Evolutionary conservation across 2,797 vertebrate genomes (phyloP).

Genomic region (Fistularia commersonii): DNA sequence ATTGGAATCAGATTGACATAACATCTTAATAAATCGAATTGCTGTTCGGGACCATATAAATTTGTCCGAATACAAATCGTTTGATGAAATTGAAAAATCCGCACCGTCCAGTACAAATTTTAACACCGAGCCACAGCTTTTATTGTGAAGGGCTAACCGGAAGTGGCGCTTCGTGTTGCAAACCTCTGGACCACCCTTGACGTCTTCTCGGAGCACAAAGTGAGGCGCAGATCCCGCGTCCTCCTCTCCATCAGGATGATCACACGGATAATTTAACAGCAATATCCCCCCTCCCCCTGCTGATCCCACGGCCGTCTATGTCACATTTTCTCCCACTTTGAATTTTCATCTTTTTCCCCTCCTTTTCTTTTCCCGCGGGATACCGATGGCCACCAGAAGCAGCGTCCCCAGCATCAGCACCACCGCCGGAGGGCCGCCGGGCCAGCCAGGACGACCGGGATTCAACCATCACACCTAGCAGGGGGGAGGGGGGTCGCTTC

Average conservation of each 20-base stretch:
- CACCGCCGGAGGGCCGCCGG: conserved; percentile 46
- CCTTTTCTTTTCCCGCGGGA: not conserved
- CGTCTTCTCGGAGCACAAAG: not conserved
- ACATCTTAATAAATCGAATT: too few species aligned
- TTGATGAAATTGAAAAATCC: too few species aligned
- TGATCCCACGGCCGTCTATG: too few species aligned
- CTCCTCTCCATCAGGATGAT: not conserved
- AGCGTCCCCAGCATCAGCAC: conserved; percentile 22
- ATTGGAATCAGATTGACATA: too few species aligned
- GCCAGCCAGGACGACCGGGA: conserved; percentile 39
- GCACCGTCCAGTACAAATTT: too few species aligned
- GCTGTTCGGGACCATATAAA: too few species aligned
- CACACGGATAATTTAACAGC: too few species aligned
- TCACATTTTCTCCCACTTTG: not conserved
- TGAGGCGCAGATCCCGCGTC: not conserved
- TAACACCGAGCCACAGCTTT: not conserved
- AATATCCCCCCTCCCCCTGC: too few species aligned
- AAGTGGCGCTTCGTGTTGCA: not conserved
- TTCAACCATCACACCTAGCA: conserved; percentile 37
- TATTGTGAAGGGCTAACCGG: not conserved
- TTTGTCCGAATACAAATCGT: too few species aligned
- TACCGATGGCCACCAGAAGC: conserved; percentile 1
- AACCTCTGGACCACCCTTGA: not conserved
- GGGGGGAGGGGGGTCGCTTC: too few species aligned
- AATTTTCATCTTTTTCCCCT: not conserved